phyloP scores from a whole-genome alignment of 64 coral and sea anemone species.

The Platygyra sinensis region DNA sequence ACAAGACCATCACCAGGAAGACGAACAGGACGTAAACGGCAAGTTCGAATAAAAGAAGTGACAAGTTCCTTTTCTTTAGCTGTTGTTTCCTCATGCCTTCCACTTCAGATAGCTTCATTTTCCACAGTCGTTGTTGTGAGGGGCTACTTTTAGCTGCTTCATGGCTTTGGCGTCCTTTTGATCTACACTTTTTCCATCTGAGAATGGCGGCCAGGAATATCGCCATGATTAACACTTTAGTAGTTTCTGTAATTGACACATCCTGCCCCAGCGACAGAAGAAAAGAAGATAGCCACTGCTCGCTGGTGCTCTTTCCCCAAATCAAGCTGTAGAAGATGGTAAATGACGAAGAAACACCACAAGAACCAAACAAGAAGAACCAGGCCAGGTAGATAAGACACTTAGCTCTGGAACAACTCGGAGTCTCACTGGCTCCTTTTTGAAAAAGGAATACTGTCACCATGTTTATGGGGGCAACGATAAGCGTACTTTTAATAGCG shows the following conservation, averaged over 20 bases:
- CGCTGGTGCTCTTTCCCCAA: constrained; percentile 72
- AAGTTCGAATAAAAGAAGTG: constrained; percentile 43
- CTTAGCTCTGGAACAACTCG: constrained; percentile 27
- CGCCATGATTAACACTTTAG: constrained; percentile 72
- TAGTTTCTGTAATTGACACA: constrained; percentile 68
- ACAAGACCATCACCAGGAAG: constrained; percentile 50
- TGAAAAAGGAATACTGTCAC: constrained; percentile 44
- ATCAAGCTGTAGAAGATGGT: constrained; percentile 78
- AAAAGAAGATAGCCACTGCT: constrained; percentile 88
- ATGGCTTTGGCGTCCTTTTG: not conserved
- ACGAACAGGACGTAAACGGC: constrained; percentile 56
- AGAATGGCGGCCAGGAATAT: constrained; percentile 54
- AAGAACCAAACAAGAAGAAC: constrained; percentile 59
- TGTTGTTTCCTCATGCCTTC: constrained; percentile 19
- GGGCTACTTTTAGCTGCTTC: not conserved
- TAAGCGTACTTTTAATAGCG: constrained; percentile 30
- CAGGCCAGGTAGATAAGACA: constrained; percentile 71
- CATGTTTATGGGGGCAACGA: constrained; percentile 45
- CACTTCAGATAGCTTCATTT: not conserved
- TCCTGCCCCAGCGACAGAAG: constrained; percentile 82
- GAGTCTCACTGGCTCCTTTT: constrained; percentile 6
- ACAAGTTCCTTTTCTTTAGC: constrained; percentile 1
- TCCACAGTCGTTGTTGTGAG: not conserved
- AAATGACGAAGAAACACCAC: constrained; percentile 57
- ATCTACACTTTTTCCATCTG: constrained; percentile 4